phyloP scores from a whole-genome alignment of 2,797 vertebrate species.

The Natrix natrix region DNA sequence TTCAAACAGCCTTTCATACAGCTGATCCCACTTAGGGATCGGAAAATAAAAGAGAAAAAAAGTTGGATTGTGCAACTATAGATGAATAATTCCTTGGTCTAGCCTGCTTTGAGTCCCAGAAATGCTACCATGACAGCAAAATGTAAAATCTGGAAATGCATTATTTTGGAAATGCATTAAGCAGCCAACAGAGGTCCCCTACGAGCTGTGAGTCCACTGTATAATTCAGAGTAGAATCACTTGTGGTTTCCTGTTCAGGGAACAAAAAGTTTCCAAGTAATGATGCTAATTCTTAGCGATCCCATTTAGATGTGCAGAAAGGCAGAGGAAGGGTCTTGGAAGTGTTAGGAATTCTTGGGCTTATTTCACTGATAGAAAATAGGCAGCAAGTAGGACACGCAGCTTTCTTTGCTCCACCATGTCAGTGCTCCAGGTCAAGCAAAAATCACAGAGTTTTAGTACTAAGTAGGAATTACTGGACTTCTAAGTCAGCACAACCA shows the following conservation, averaged over 20 bases:
- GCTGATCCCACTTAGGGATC: neutral
- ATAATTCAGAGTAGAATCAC: neutral
- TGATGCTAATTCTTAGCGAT: neutral
- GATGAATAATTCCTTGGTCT: neutral
- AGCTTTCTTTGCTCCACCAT: neutral
- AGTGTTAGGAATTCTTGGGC: neutral
- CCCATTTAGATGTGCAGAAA: neutral
- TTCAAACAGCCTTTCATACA: neutral
- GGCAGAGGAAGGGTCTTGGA: neutral
- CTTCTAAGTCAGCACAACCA: neutral
- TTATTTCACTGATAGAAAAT: neutral
- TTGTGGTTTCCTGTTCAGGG: neutral
- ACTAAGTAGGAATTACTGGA: neutral
- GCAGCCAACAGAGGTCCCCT: conserved; percentile 11
- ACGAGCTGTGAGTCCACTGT: neutral
- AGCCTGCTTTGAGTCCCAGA: neutral
- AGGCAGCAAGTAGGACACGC: no score
- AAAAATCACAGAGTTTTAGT: neutral
- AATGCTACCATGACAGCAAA: neutral
- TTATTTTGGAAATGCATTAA: fast-evolving
- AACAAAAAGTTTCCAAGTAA: neutral
- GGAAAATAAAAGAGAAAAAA: neutral
- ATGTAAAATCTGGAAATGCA: neutral
- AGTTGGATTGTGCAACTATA: neutral
- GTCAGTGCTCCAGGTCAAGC: neutral